Percentiles rank a stretch among this genome's conserved stretches.
phyloP scores from a whole-genome alignment of 2,888 invertebrate genomes.

The Eupithecia vulgata region DNA sequence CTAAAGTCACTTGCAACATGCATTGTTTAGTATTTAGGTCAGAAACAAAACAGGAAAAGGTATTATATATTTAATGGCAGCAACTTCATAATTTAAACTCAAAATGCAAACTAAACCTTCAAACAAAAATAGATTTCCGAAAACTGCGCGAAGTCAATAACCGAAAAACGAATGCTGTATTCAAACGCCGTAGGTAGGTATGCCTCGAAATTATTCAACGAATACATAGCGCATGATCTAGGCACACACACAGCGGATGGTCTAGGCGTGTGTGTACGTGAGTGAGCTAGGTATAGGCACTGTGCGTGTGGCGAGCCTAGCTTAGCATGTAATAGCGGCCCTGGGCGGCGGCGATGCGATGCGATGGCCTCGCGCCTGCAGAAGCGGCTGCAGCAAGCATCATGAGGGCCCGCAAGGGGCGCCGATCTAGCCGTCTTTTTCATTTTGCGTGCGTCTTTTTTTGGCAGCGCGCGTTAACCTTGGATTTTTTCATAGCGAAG shows the following conservation, averaged over 20 bases:
- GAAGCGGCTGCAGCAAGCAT: conserved; percentile 59
- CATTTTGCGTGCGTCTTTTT: conserved; percentile 84
- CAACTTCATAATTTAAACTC: neutral
- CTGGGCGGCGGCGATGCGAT: conserved; percentile 39
- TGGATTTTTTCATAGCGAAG: conserved; percentile 83
- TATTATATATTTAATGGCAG: neutral
- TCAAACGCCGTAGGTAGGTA: conserved; percentile 25
- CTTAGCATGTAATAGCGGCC: conserved; percentile 16
- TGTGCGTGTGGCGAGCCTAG: conserved; percentile 27
- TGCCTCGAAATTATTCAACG: conserved; percentile 23
- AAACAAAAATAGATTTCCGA: conserved; percentile 21
- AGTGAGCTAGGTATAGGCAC: conserved; percentile 24
- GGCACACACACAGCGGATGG: conserved; percentile 32
- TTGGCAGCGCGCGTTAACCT: conserved; percentile 84
- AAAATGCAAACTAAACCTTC: conserved; percentile 18
- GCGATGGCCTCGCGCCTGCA: conserved; percentile 52
- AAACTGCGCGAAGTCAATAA: conserved; percentile 50
- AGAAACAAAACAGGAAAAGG: conserved; percentile 4
- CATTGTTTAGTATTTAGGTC: neutral
- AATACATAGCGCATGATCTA: conserved; percentile 24
- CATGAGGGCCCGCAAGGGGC: conserved; percentile 74
- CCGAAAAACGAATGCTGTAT: conserved; percentile 42
- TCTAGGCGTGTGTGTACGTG: neutral
- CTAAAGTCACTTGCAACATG: neutral
- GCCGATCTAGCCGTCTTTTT: conserved; percentile 80